phyloP scores from a whole-genome alignment of 2,797 vertebrate species.

The Lerista edwardsae region DNA sequence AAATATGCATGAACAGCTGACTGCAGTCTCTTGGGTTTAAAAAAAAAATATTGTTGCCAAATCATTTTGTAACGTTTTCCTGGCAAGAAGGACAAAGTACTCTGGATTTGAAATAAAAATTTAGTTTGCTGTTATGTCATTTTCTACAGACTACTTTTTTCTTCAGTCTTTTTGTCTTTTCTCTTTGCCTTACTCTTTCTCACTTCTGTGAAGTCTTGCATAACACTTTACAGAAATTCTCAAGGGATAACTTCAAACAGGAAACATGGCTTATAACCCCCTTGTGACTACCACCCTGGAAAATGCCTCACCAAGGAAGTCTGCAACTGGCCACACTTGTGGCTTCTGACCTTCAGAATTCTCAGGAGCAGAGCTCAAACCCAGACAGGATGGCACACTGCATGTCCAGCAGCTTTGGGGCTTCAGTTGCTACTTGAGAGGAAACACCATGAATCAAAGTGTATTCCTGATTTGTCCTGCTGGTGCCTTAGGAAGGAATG shows the following conservation, averaged over 20 bases:
- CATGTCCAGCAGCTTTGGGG: too few relatives aligned
- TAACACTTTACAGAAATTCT: neutral
- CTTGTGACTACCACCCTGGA: neutral
- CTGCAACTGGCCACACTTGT: too few relatives aligned
- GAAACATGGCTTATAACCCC: neutral
- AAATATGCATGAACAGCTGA: neutral
- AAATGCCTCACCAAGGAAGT: neutral
- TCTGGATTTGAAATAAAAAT: neutral
- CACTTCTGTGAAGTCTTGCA: neutral
- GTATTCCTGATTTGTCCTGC: too few relatives aligned
- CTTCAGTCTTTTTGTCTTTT: neutral
- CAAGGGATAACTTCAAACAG: neutral
- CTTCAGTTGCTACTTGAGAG: too few relatives aligned
- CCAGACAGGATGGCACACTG: too few relatives aligned
- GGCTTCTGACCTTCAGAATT: too few relatives aligned
- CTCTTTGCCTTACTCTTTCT: neutral
- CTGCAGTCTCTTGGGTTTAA: neutral
- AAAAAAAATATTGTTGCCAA: neutral
- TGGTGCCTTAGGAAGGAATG: too few relatives aligned
- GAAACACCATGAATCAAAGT: too few relatives aligned
- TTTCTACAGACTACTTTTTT: neutral
- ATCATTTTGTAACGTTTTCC: neutral
- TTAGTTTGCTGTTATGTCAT: neutral
- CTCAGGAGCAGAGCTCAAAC: too few relatives aligned
- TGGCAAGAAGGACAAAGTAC: neutral